Base-by-base conservation (phyloP, 2,888 invertebrate species). In the Mellilla xanthometata region DNA sequence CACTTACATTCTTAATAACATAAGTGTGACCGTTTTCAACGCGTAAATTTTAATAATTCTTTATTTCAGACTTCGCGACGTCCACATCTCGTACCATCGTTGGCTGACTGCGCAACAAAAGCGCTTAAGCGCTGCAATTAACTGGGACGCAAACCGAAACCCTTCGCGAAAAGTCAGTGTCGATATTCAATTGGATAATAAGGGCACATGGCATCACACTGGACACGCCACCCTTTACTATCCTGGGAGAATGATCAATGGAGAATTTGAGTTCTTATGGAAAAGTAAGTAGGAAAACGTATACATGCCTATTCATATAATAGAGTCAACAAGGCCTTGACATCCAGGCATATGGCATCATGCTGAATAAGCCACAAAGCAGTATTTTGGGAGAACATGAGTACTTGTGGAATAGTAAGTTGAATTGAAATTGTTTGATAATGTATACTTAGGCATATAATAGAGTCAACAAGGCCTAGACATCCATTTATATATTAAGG, bases 111-210 rank as follows among this genome's bases (percentile, higher is more conserved):
- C 90, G 0, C 76, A 81, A 7, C 91, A 91, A 38, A 95, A 95
- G 67, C 93, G 94, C 13, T 81, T 94, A 0, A 93, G 93, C 2
- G 81, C 95, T 1, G 94, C 95, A 42, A 72, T 96, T 10, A 95
- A 95, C 73, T 96, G 96, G 96, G 96, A 96, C 68, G 95, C 95
- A 0, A 96, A 96, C 76, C 90, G 96, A 4, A 95, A 96, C 81
- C 96, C 96, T 0, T 92, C 93, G 32, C 93, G 95, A 71, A 94
- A 94, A 72, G 85, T 95, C 49, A 90, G 91, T 55, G 77, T 92
- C 0, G 91, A 92, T 40, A 80, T 93, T 0, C 92, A 93, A 49
- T 90, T 94, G 35, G 91, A 92, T 52, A 92, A 90, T 62, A 90
- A 91, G 42, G 90, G 90, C 0, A 75, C 85, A 0, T 92, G 92